Evolutionary conservation across 2,797 vertebrate species (phyloP), one percentile per base, ranked within the genome.

Genomic region (Euthynnus affinis): DNA sequence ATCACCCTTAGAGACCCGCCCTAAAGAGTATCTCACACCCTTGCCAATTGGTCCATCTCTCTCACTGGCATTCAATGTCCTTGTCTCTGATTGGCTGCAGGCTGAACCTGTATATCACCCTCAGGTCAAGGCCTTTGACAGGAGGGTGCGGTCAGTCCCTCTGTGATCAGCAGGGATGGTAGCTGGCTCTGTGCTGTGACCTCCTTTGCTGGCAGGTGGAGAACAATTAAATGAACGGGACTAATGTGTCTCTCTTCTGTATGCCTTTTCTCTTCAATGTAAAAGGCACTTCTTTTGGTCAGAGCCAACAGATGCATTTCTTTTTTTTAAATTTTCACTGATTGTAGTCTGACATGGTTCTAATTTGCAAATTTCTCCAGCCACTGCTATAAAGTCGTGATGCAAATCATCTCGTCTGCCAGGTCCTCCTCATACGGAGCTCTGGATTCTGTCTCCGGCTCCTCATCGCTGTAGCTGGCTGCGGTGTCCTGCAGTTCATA

Each of bases 361-460:
- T 37, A 74, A 60, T 51, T 56, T 63, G 66, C 67, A 63, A 78
- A 86, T 69, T 72, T 86, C 74, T 88, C 84, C 82, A 83, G 92
- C 90, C 85, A 89, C 91, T 94, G 96, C 97, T 99, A 99, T 97
- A 99, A 98, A 88, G 97, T 98, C 15, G 98, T 99, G 91, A 99
- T 97, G 94, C 98, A 99, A 89, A 99, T 99, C 98, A 99, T 99
- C 92, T 99, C 98, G 49, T 99, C 98, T 15, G 97, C 97, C 93
- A 99, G 96, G 91, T 99, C 98, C 93, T 99, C 98, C 94, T 99
- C 98, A 0, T 98, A 98, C 76, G 89, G 95, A 71, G 84, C 91
- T 77, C 93, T 90, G 18, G 87, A 91, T 85, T 96, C 95, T 0
- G 83, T 84, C 77, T 99, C 98, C 0, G 97, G 97, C 87, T 99